Evolutionary conservation across 2,797 vertebrate species (phyloP), one percentile per base, ranked within the genome.

Genomic region (Anguilla pacifica): DNA sequence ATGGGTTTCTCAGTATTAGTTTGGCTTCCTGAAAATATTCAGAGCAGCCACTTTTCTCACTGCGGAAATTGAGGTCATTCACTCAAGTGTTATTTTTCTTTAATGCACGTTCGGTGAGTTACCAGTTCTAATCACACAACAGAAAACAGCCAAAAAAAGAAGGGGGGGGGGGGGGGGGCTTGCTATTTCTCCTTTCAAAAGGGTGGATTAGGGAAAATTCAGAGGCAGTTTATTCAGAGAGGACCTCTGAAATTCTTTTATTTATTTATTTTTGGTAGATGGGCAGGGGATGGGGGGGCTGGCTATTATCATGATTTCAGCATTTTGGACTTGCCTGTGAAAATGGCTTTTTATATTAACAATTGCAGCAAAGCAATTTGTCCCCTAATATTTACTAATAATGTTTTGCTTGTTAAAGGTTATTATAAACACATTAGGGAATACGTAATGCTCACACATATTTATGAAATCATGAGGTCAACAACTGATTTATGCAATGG

Each of bases 31-130:
- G 83, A 84, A 87, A 87, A 96, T 96, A 96, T 95, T 96, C 95
- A 94, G 94, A 93, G 95, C 94, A 94, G 93, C 93, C 91, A 94
- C 90, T 55, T 88, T 86, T 86, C 85, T 91, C 93, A 92, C 91
- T 94, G 94, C 95, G 96, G 90, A 96, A 94, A 96, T 95, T 95
- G 96, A 96, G 96, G 95, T 96, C 96, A 96, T 95, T 95, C 94
- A 94, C 92, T 93, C 93, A 39, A 89, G 92, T 94, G 93, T 95
- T 95, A 94, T 94, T 94, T 92, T 91, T 90, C 92, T 94, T 94
- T 94, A 95, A 95, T 93, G 93, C 93, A 93, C 92, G 90, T 94
- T 92, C 85, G 84, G 93, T 90, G 93, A 51, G 64, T 92, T 95
- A 92, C 93, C 91, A 93, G 86, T 83, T 79, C 93, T 95, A 96